phyloP scores from a whole-genome alignment of 2,888 invertebrate species.

The Alcis repandata region DNA sequence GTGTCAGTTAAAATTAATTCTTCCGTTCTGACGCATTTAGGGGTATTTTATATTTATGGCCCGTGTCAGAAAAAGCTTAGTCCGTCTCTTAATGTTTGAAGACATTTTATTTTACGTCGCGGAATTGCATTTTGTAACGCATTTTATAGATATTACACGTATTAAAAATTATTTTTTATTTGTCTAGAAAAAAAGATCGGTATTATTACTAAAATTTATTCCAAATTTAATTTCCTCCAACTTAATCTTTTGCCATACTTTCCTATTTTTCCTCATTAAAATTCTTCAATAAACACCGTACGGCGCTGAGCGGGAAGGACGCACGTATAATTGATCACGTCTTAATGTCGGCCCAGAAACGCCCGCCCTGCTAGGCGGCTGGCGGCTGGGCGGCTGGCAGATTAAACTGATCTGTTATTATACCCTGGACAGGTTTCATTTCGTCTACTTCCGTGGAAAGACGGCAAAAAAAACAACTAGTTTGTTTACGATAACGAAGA shows the following conservation, averaged over 20 bases:
- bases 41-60: constrained; percentile 11
- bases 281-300: constrained; percentile 56
- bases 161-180: too few relatives aligned
- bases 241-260: constrained; percentile 44
- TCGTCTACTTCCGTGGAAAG: constrained; percentile 28
- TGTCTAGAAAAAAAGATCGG: background rate
- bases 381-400: constrained; percentile 48
- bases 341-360: constrained; percentile 55
- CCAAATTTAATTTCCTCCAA: constrained; percentile 43
- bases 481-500: constrained; percentile 21
- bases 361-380: constrained; percentile 40
- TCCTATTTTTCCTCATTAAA: constrained; percentile 57
- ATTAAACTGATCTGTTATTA: constrained; percentile 73
- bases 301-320: constrained; percentile 53
- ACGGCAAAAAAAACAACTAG: constrained; percentile 19
- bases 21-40: constrained; percentile 14
- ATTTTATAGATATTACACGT: too few relatives aligned
- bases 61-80: background rate
- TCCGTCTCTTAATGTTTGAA: background rate
- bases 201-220: constrained; percentile 19
- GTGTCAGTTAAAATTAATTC: constrained; percentile 35
- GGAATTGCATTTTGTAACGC: background rate
- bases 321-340: constrained; percentile 75
- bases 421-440: constrained; percentile 60
- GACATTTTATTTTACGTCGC: background rate